A percentile compares a stretch with the other conserved stretches of the same genome.
These are phyloP conservation scores for Caerostris darwini DNA, from an alignment of 1,140 invertebrate species.

Conservation along the genomic window DNA sequence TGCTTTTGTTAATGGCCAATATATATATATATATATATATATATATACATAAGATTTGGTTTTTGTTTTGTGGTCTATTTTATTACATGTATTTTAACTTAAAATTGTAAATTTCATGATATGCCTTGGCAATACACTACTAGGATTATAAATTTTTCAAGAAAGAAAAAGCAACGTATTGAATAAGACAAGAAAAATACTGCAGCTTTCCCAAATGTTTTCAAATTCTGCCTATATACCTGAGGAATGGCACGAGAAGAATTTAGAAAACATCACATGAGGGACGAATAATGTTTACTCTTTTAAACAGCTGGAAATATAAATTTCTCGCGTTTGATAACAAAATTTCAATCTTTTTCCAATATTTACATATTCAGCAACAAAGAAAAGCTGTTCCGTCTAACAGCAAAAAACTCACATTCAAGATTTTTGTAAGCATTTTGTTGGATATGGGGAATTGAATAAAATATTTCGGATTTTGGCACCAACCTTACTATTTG, in stretches of 20 bases:
- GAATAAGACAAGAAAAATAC: no score
- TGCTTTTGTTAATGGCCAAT: no score
- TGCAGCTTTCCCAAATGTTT: no score
- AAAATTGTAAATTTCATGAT: no score
- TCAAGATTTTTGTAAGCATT: neutral
- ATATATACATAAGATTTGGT: no score
- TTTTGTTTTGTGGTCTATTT: no score
- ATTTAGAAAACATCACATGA: neutral
- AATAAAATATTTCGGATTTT: neutral
- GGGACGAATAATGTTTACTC: neutral
- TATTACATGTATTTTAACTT: no score
- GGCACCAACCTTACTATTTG: neutral
- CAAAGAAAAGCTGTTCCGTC: neutral
- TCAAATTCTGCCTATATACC: no score
- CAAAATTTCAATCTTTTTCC: slow-evolving; percentile 2
- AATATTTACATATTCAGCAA: slow-evolving; percentile 25
- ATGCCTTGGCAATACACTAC: no score
- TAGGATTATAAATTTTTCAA: no score
- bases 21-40: no score
- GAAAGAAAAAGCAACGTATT: no score
- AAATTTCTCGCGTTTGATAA: neutral
- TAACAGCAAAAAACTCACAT: neutral
- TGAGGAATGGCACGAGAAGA: neutral
- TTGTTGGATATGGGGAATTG: neutral
- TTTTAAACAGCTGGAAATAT: neutral